A percentile compares a stretch with the other conserved stretches of the same genome.
These are phyloP conservation scores for Acrobeloides nanus DNA, from an alignment of 2,888 invertebrate genomes.

Conservation along the genomic window DNA sequence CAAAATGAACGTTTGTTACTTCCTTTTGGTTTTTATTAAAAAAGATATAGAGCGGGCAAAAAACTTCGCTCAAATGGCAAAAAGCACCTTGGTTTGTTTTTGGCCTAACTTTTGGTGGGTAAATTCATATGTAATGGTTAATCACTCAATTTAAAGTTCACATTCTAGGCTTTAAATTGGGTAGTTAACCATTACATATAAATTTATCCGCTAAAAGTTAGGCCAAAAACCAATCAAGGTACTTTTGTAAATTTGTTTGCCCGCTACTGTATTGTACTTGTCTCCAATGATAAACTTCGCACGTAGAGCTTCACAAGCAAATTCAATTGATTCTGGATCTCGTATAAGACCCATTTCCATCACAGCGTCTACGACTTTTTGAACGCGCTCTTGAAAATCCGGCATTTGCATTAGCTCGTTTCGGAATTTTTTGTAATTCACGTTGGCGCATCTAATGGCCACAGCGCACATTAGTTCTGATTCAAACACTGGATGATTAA, in stretches of 20 bases:
- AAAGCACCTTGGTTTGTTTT: too few relatives aligned
- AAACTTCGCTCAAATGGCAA: too few relatives aligned
- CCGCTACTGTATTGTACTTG: conserved; percentile 29
- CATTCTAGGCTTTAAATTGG: too few relatives aligned
- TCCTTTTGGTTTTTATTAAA: too few relatives aligned
- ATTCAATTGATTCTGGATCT: conserved; percentile 48
- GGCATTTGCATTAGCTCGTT: conserved; percentile 62
- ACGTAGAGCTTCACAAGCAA: conserved; percentile 51
- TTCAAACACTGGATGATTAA: conserved; percentile 53
- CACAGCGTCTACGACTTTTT: conserved; percentile 60
- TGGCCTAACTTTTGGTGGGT: too few relatives aligned
- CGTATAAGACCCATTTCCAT: conserved; percentile 60
- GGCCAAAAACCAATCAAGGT: too few relatives aligned
- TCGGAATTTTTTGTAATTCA: conserved; percentile 65
- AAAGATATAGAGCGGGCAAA: too few relatives aligned
- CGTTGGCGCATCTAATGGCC: conserved; percentile 67
- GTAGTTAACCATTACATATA: too few relatives aligned
- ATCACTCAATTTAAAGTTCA: too few relatives aligned
- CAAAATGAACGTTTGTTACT: too few relatives aligned
- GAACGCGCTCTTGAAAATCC: conserved; percentile 64
- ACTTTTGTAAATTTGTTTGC: conserved; percentile 56
- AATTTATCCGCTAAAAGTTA: too few relatives aligned
- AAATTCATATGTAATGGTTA: too few relatives aligned
- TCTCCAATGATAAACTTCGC: conserved; percentile 53
- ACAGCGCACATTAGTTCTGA: conserved; percentile 71